phyloP scores from a whole-genome alignment of 2,113 vertebrate species.

The Tylochromis polylepis region DNA sequence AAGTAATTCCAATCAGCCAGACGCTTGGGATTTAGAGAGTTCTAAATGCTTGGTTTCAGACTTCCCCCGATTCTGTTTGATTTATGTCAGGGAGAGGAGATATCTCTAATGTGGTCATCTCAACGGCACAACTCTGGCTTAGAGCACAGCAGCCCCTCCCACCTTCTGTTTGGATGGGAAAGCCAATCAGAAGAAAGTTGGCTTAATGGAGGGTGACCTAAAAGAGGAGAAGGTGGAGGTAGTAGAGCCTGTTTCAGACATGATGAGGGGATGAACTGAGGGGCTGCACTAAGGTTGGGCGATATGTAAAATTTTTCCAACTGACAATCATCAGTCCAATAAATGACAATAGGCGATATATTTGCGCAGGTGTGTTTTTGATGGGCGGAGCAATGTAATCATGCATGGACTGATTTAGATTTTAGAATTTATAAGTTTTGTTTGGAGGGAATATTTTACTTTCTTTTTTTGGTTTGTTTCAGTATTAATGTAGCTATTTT shows the following conservation, averaged over 20 bases:
- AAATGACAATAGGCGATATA: no score
- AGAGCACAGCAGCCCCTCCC: not conserved
- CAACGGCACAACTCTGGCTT: not conserved
- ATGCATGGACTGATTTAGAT: no score
- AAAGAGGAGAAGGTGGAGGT: not conserved
- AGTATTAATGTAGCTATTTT: no score
- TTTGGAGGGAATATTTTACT: no score
- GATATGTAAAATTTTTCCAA: no score
- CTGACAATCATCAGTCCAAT: no score
- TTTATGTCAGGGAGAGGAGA: not conserved
- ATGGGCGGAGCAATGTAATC: no score
- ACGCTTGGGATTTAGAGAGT: fast-evolving
- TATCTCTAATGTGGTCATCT: not conserved
- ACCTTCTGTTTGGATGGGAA: not conserved
- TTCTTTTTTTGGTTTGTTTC: no score
- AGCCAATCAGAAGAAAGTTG: not conserved
- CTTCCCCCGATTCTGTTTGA: not conserved
- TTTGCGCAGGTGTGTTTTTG: no score
- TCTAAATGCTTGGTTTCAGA: not conserved
- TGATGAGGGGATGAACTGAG: not conserved
- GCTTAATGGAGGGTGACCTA: not conserved
- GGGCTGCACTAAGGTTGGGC: not conserved
- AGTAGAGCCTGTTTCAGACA: not conserved
- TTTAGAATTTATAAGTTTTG: no score
- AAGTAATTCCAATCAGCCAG: not conserved